Evolutionary conservation across 2,113 vertebrate species (phyloP), one percentile per base, ranked within the genome.

Genomic region (Indicator maculatus): DNA sequence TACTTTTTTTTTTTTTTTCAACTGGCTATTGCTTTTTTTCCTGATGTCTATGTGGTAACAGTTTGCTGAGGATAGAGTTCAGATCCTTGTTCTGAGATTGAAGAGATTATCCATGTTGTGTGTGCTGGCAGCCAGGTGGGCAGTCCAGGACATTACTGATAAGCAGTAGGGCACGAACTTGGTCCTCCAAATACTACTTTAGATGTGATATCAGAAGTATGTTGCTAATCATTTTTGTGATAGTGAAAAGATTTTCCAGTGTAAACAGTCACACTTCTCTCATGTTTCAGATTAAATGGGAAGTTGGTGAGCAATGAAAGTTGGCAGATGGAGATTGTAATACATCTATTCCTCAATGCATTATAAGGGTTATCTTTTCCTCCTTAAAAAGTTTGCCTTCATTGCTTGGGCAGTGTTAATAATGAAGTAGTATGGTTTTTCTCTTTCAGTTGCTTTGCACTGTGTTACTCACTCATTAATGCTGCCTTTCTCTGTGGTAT

Each of bases 401-500:
- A 3, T 73, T 74, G 41, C 16, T 86, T 65, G 67, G 50, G 26
- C 80, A 75, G 3, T 63, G 65, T 26, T 76, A 72, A 69, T 61
- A 69, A 58, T 64, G 36, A 89, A 77, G 65, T 50, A 64, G 23
- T 58, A 13, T 41, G 59, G 6, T 58, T 91, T 79, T 91, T 60
- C 21, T 33, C 19, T 59, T 77, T 41, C 30, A 67, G 38, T 56
- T 56, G 30, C 31, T 44, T 55, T 47, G 63, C 56, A 17, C 75
- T 78, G 47, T 72, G 39, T 63, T 63, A 28, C 70, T 91, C 59
- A 30, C 70, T 91, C 59, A 65, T 64, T 91, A 83, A 87, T n/a
- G 31, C 44, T 80, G 36, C 87, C 72, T 92, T 45, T 92, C 86
- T 77, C 56, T 95, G 52, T 94, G 65, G 8, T 64, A 52, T 96